Conservation (phyloP, 2,113 vertebrate species). For the Zosterops hypoxanthus region DNA sequence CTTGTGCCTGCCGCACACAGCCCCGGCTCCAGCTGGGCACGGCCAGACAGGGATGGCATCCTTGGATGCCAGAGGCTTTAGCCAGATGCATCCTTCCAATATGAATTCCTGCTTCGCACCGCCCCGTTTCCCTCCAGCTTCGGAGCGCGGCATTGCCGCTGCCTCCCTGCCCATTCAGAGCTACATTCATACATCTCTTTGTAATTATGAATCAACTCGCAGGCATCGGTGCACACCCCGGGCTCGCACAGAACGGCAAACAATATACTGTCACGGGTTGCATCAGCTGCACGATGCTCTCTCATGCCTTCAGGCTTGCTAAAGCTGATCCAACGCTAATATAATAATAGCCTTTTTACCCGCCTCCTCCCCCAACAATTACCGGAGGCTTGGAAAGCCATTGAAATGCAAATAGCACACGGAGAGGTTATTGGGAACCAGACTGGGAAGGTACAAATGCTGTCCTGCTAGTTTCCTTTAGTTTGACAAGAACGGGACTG, state of each 20-base stretch:
- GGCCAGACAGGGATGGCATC: not conserved
- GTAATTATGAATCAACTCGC: conserved; percentile 17
- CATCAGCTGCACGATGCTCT: conserved; percentile 37
- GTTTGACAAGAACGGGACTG: not conserved
- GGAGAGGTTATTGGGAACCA: conserved; percentile 9
- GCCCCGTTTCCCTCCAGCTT: not conserved
- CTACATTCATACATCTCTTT: not conserved
- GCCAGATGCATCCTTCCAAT: not conserved
- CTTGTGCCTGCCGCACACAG: not conserved
- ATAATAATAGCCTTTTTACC: conserved; percentile 29
- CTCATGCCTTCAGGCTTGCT: conserved; percentile 25
- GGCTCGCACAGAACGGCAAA: not conserved
- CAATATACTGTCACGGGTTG: conserved; percentile 3
- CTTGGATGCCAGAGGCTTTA: not conserved
- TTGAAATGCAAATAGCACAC: conserved; percentile 61
- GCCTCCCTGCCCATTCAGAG: not conserved
- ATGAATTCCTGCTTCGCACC: not conserved
- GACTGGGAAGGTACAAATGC: not conserved
- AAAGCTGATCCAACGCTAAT: conserved; percentile 35
- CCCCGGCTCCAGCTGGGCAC: not conserved
- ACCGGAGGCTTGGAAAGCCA: conserved; percentile 28
- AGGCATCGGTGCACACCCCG: not conserved
- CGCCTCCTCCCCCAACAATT: conserved; percentile 24
- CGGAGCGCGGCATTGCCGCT: not conserved
- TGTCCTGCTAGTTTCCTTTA: not conserved